These are phyloP conservation scores for Gorsachius magnificus DNA, from an alignment of 2,797 vertebrate species.

Conservation along the genomic window DNA sequence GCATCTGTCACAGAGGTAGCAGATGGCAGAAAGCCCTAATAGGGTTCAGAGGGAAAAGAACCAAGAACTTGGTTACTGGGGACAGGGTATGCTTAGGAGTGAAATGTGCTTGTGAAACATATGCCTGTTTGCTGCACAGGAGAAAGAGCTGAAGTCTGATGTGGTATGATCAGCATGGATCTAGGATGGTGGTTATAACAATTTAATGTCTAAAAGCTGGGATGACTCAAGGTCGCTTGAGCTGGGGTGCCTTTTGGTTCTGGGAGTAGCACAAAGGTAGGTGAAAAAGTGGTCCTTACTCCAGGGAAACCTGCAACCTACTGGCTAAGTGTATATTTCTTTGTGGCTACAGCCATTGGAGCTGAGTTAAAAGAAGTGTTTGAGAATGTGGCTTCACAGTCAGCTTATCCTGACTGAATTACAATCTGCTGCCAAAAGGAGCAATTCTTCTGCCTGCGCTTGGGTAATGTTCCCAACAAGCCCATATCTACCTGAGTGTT, in stretches of 20 bases:
- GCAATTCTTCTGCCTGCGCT: neutral
- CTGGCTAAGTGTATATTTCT: neutral
- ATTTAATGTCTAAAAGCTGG: neutral
- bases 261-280: neutral
- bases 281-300: neutral
- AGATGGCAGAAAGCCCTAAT: conserved; percentile 59
- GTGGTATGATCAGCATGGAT: neutral
- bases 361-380: neutral
- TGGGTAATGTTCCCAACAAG: neutral
- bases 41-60: conserved; percentile 41
- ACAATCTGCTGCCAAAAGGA: neutral
- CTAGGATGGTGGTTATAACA: neutral
- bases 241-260: neutral
- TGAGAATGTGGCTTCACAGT: neutral
- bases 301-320: neutral
- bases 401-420: neutral
- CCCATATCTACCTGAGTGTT: neutral
- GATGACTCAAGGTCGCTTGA: neutral
- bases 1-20: conserved; percentile 50
- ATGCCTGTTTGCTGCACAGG: neutral
- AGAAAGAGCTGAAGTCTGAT: neutral
- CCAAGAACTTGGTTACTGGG: neutral
- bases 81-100: neutral
- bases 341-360: neutral
- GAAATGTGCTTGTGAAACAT: neutral